Conservation (phyloP, 2,113 vertebrate species). For the Ochotona princeps region DNA sequence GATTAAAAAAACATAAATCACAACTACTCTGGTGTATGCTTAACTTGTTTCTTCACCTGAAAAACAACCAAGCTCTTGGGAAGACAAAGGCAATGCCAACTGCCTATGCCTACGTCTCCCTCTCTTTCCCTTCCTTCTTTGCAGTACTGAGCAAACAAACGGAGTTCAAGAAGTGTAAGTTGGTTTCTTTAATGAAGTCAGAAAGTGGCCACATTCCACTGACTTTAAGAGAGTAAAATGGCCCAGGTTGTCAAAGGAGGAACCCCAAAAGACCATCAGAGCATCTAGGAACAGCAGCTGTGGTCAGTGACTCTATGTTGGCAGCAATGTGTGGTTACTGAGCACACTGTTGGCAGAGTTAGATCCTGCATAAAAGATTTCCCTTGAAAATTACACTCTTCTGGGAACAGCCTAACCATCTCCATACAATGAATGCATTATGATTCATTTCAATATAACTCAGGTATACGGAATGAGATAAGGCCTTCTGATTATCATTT, state of each 20-base stretch:
- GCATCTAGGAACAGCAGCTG: accelerated
- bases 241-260: background rate
- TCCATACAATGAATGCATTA: accelerated
- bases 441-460: background rate
- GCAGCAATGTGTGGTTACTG: too few species aligned
- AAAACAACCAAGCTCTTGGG: background rate
- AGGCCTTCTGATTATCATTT: background rate
- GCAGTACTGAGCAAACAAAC: accelerated
- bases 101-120: background rate
- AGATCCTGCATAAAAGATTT: accelerated
- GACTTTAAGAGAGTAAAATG: background rate
- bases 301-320: too few species aligned
- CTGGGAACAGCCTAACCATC: background rate
- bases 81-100: background rate
- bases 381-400: background rate
- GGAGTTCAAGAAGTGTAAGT: background rate
- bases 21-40: background rate
- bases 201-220: background rate
- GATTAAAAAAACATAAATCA: background rate
- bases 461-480: background rate
- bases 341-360: too few species aligned
- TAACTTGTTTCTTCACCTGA: background rate
- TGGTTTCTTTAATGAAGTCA: background rate
- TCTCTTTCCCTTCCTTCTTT: background rate
- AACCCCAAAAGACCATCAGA: background rate